Conservation (phyloP, 2,113 vertebrate species). For the Ceuthmochares aereus region DNA sequence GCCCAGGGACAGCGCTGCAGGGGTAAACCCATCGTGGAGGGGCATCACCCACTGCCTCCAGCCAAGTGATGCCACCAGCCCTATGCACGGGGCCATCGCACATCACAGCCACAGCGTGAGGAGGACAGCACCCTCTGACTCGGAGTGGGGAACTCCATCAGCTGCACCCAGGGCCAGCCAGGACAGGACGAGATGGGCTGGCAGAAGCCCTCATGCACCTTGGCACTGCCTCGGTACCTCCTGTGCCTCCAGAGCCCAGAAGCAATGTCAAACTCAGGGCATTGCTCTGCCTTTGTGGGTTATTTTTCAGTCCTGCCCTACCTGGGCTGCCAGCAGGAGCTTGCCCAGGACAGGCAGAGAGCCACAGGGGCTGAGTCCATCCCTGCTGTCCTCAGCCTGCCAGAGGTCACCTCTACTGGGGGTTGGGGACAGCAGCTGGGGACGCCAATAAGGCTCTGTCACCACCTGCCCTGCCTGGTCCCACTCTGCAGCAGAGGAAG, state of each 20-base stretch:
- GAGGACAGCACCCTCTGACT: rapidly evolving
- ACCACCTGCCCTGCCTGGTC: background rate
- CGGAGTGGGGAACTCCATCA: too few relatives aligned
- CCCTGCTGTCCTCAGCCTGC: background rate
- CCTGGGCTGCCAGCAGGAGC: background rate
- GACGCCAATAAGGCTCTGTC: slow-evolving; percentile 19
- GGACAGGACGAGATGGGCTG: rapidly evolving
- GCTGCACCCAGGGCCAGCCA: background rate
- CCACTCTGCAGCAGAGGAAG: background rate
- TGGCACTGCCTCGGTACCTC: background rate
- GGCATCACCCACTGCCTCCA: background rate
- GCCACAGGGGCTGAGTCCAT: background rate
- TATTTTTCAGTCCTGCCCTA: background rate
- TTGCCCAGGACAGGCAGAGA: background rate
- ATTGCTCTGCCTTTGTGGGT: background rate
- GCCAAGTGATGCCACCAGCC: background rate
- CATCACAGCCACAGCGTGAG: rapidly evolving
- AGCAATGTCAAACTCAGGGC: background rate
- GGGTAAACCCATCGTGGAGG: background rate
- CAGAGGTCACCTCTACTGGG: background rate
- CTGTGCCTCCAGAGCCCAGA: rapidly evolving
- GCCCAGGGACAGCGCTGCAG: rapidly evolving
- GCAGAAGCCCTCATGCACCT: background rate
- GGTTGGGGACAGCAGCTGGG: slow-evolving; percentile 18
- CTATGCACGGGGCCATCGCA: background rate